Conservation (phyloP, 2,888 invertebrate genomes). For the Myopa testacea region DNA sequence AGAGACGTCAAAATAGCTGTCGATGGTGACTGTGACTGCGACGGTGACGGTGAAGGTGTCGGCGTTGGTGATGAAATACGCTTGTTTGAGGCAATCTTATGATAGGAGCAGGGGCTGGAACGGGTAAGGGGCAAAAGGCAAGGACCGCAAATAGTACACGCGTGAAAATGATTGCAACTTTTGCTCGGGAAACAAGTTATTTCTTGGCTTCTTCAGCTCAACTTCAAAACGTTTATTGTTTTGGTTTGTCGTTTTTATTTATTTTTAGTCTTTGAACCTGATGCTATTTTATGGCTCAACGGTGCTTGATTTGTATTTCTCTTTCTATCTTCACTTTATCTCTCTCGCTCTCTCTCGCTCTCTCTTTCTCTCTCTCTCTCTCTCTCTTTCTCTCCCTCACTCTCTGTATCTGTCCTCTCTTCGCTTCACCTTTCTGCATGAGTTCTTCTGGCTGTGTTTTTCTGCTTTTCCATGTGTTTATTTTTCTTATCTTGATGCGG, state of each 20-base stretch:
- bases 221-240: neutral
- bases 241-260: neutral
- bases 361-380: too few species aligned
- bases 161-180: conserved; percentile 29
- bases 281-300: conserved; percentile 35
- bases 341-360: neutral
- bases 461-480: neutral
- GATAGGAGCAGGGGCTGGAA: too few species aligned
- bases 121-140: neutral
- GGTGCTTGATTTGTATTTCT: neutral
- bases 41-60: neutral
- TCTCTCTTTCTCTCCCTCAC: too few species aligned
- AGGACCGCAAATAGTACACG: neutral
- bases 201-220: neutral
- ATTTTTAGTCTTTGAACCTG: neutral
- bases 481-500: neutral
- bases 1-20: neutral
- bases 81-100: too few species aligned
- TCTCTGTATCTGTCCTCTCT: too few species aligned
- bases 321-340: neutral
- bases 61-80: neutral
- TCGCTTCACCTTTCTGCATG: neutral
- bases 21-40: neutral
- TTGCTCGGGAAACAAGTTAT: neutral
- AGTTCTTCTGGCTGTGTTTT: neutral